A percentile compares a stretch with the other conserved stretches of the same genome.
These are phyloP conservation scores for Menidia beryllina DNA, from an alignment of 2,113 vertebrate species.

Conservation along the genomic window DNA sequence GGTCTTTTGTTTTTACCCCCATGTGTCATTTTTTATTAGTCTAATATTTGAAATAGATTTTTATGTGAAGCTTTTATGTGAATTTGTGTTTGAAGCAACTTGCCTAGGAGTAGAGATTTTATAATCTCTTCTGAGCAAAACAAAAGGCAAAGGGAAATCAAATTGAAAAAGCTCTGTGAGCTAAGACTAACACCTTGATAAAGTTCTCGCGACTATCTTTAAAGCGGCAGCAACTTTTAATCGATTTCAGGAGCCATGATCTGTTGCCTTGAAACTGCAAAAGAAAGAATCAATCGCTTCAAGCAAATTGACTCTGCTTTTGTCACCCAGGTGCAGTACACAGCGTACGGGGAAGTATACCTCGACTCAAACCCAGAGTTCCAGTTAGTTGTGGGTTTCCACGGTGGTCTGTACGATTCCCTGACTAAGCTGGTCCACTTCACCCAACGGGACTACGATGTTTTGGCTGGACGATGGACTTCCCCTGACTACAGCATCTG, in stretches of 20 bases:
- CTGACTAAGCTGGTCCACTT: constrained; percentile 98
- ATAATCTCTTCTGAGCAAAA: too few relatives aligned
- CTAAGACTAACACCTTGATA: too few relatives aligned
- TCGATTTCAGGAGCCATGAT: background rate
- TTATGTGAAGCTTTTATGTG: too few relatives aligned
- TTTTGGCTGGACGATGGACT: constrained; percentile 96
- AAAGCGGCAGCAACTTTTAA: background rate
- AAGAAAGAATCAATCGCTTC: background rate
- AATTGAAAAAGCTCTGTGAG: too few relatives aligned
- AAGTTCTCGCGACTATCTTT: background rate
- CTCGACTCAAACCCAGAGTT: constrained; percentile 98
- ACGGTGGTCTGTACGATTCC: constrained; percentile 96
- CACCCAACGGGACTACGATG: constrained; percentile 96
- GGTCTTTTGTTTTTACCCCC: too few relatives aligned
- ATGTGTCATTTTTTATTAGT: too few relatives aligned
- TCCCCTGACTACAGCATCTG: constrained; percentile 96
- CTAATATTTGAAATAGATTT: too few relatives aligned
- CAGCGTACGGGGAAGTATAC: constrained; percentile 96
- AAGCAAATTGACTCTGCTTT: background rate
- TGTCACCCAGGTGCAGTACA: constrained; percentile 88
- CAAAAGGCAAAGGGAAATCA: too few relatives aligned
- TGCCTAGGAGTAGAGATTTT: too few relatives aligned
- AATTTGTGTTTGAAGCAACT: too few relatives aligned
- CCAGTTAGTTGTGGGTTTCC: constrained; percentile 96
- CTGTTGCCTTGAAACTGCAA: background rate